Conservation (phyloP, 2,888 invertebrate species). For the Synergus itoensis region DNA sequence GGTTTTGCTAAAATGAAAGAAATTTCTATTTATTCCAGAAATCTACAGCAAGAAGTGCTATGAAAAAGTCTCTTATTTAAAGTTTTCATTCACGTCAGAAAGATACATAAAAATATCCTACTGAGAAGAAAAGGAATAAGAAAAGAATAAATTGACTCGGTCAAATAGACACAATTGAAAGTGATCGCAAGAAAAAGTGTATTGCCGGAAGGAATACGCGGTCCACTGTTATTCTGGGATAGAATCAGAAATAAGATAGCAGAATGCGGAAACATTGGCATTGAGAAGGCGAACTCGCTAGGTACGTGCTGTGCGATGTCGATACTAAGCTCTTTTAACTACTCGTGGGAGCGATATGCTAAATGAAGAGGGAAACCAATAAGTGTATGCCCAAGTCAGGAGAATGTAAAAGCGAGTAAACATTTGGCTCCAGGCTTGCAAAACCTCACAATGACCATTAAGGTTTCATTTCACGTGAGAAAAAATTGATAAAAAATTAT, state of each 20-base stretch:
- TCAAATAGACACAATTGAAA: slow-evolving; percentile 26
- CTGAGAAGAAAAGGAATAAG: neutral
- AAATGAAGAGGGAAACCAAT: slow-evolving; percentile 46
- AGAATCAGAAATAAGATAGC: slow-evolving; percentile 60
- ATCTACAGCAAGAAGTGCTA: neutral
- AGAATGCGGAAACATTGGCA: slow-evolving; percentile 69
- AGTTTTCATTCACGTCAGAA: neutral
- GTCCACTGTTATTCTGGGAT: neutral
- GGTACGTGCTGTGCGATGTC: slow-evolving; percentile 59
- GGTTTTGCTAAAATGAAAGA: neutral
- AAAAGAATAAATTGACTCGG: neutral
- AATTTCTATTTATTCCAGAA: neutral
- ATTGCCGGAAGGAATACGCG: neutral
- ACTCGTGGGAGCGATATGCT: slow-evolving; percentile 57
- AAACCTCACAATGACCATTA: slow-evolving; percentile 9
- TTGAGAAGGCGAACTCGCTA: slow-evolving; percentile 48
- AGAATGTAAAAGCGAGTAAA: slow-evolving; percentile 17
- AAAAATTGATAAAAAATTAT: neutral
- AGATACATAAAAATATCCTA: neutral
- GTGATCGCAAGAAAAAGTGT: neutral
- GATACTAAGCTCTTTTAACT: slow-evolving; percentile 51
- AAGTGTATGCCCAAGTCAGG: slow-evolving; percentile 17
- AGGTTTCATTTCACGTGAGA: neutral
- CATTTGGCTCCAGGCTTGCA: neutral
- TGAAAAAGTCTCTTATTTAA: too few relatives aligned